Percentiles rank a stretch among this genome's conserved stretches.
phyloP scores from a whole-genome alignment of 2,888 invertebrate species.

The Romanomermis culicivorax region DNA sequence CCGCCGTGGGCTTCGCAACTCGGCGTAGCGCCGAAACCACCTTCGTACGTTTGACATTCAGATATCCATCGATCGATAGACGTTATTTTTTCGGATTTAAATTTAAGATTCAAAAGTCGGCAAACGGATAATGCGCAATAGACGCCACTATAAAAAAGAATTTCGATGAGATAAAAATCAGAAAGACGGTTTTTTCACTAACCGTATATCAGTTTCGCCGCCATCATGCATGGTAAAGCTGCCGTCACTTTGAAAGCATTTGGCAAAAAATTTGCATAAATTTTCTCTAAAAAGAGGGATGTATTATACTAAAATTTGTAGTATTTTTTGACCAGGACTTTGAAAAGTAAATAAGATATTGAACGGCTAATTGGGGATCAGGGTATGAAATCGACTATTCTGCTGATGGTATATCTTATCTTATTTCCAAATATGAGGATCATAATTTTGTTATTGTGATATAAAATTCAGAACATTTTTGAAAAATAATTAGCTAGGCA shows the following conservation, averaged over 20 bases:
- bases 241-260: constrained; percentile 59
- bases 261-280: constrained; percentile 53
- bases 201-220: constrained; percentile 43
- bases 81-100: constrained; percentile 48
- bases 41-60: constrained; percentile 92
- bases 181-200: not conserved
- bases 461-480: too few relatives aligned
- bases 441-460: too few relatives aligned
- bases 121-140: constrained; percentile 86
- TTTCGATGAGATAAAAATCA: too few relatives aligned
- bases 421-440: too few relatives aligned
- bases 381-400: too few relatives aligned
- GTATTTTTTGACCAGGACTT: too few relatives aligned
- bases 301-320: too few relatives aligned
- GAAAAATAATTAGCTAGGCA: too few relatives aligned
- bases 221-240: constrained; percentile 70
- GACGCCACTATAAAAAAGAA: constrained; percentile 50
- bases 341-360: too few relatives aligned
- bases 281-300: too few relatives aligned
- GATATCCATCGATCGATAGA: constrained; percentile 44
- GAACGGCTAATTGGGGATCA: too few relatives aligned
- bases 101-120: constrained; percentile 61
- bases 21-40: constrained; percentile 81
- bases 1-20: constrained; percentile 97
- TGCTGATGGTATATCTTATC: too few relatives aligned